These are phyloP conservation scores for Hippopotamus amphibius DNA, from an alignment of 2,113 vertebrate genomes.

Conservation along the genomic window DNA sequence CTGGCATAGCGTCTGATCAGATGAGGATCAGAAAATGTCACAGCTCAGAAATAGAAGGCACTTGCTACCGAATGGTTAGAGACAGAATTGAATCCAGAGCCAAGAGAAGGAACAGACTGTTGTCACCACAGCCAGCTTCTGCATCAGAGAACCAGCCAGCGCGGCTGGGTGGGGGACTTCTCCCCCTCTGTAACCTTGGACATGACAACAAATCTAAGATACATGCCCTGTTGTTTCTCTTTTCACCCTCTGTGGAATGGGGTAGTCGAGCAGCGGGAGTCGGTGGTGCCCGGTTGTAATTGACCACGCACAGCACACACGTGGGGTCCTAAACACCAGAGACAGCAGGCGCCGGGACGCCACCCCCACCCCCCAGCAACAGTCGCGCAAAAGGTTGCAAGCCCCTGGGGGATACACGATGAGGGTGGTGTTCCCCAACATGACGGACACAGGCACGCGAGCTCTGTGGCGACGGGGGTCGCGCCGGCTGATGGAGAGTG, in stretches of 20 bases:
- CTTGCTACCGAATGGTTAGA: too few relatives aligned
- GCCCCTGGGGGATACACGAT: neutral
- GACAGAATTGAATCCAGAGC: neutral
- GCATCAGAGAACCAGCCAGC: neutral
- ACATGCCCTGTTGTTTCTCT: rapidly evolving
- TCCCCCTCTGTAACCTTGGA: neutral
- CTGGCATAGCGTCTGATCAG: neutral
- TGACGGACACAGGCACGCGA: neutral
- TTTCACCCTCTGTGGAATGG: neutral
- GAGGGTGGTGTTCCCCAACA: neutral
- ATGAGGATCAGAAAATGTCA: rapidly evolving
- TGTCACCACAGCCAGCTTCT: neutral
- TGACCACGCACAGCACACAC: neutral
- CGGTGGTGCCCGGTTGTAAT: neutral
- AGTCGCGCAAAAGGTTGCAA: neutral
- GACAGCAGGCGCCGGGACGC: neutral
- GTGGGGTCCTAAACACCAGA: neutral
- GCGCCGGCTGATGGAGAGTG: too few relatives aligned
- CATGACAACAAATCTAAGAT: too few relatives aligned
- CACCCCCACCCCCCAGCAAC: neutral
- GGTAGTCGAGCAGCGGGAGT: neutral
- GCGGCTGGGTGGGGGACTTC: neutral
- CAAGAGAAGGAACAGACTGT: neutral
- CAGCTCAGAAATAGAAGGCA: neutral
- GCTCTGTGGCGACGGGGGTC: neutral